Evolutionary conservation across 2,888 invertebrate genomes (phyloP).

Genomic region (Clepsis dumicolana): DNA sequence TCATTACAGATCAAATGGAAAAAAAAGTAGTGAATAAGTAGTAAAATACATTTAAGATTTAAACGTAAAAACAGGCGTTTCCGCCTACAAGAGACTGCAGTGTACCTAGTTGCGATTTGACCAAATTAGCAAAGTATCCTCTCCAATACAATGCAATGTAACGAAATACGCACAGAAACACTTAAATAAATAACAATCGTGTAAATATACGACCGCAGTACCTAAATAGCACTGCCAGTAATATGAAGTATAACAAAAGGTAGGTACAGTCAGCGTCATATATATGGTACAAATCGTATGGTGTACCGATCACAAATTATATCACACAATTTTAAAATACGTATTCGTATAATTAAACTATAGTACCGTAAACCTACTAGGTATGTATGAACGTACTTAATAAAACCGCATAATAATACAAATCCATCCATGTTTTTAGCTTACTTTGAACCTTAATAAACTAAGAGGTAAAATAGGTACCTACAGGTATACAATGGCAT

Average conservation of each 20-base stretch:
- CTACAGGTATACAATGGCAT: neutral
- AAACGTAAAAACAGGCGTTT: too few relatives aligned
- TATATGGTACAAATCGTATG: too few relatives aligned
- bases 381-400: neutral
- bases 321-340: constrained; percentile 51
- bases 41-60: too few relatives aligned
- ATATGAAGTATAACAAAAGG: constrained; percentile 4
- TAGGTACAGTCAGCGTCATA: too few relatives aligned
- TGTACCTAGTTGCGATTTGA: neutral
- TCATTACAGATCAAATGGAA: too few relatives aligned
- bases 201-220: neutral
- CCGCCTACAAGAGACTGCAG: too few relatives aligned
- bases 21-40: too few relatives aligned
- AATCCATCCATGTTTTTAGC: neutral
- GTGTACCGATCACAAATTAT: constrained; percentile 57
- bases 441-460: neutral
- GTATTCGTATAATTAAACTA: neutral
- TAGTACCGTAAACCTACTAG: neutral
- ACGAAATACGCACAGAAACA: too few relatives aligned
- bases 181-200: neutral
- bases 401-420: neutral
- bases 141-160: neutral
- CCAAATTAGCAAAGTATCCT: neutral
- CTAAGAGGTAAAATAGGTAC: neutral
- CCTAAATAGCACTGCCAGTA: neutral